Conservation (phyloP, 2,113 vertebrate genomes). For the Charina bottae region DNA sequence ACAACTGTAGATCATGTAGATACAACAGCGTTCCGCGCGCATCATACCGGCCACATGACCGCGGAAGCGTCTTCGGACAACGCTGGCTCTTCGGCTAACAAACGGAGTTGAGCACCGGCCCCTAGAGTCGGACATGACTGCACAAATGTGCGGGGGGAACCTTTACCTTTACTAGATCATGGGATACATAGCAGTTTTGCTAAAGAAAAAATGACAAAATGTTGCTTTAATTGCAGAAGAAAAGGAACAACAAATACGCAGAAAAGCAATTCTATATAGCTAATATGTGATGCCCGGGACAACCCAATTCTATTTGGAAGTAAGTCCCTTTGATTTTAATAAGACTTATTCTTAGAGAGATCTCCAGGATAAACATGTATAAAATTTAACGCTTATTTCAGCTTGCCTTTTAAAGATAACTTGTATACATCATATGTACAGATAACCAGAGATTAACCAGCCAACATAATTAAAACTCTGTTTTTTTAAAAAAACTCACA, state of each 20-base stretch:
- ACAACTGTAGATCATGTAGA: rapidly evolving
- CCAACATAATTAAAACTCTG: background rate
- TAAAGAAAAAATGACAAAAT: background rate
- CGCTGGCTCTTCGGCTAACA: no score
- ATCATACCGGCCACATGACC: no score
- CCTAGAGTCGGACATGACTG: no score
- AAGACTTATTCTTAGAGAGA: background rate
- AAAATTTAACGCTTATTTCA: background rate
- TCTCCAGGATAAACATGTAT: background rate
- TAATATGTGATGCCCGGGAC: background rate
- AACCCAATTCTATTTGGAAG: background rate
- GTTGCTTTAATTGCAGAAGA: slow-evolving; percentile 8
- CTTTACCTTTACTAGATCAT: no score
- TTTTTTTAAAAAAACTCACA: background rate
- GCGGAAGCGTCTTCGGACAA: no score
- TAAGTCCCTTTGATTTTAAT: background rate
- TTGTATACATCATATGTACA: background rate
- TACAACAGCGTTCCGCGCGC: no score
- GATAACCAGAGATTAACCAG: background rate
- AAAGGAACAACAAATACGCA: background rate
- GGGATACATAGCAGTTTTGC: background rate
- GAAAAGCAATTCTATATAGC: background rate
- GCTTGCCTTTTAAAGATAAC: background rate
- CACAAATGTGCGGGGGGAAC: no score
- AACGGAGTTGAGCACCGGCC: no score